Evolutionary conservation across 2,888 invertebrate species (phyloP).

Genomic region (Amblyteles armatorius): DNA sequence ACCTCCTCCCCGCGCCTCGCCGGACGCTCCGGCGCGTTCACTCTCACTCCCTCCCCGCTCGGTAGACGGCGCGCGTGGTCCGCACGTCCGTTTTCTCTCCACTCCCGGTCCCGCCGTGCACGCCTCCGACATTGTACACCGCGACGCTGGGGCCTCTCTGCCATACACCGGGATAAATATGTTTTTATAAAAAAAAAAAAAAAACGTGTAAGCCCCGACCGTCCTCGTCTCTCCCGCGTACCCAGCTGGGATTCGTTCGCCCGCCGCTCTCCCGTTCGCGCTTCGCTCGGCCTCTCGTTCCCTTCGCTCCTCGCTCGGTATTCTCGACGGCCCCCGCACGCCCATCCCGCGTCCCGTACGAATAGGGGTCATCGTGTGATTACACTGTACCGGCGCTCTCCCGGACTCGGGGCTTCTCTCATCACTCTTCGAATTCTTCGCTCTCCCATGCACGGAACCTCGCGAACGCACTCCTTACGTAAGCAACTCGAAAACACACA

Average conservation of each 20-base stretch:
- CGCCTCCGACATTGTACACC: conserved; percentile 73
- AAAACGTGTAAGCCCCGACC: conserved; percentile 24
- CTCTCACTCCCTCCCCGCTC: conserved; percentile 30
- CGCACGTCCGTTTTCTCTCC: conserved; percentile 42
- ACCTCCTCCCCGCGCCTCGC: background rate
- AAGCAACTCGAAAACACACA: conserved; percentile 74
- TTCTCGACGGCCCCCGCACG: conserved; percentile 29
- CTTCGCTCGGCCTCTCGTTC: conserved; percentile 19
- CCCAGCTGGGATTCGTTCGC: conserved; percentile 19
- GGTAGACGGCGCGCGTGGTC: conserved; percentile 19
- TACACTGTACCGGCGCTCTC: conserved; percentile 50
- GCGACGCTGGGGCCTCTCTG: conserved; percentile 71
- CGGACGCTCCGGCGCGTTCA: conserved; percentile 11
- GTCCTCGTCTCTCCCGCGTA: background rate
- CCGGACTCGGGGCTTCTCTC: conserved; percentile 7
- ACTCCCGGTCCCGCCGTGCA: conserved; percentile 22
- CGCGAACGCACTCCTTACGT: conserved; percentile 61
- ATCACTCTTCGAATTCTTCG: conserved; percentile 44
- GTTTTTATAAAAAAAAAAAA: conserved; percentile 64
- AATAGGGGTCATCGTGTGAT: conserved; percentile 66
- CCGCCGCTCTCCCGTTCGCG: conserved; percentile 23
- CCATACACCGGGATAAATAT: conserved; percentile 76
- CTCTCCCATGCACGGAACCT: conserved; percentile 55
- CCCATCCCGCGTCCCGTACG: conserved; percentile 53
- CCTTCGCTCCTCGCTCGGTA: conserved; percentile 17